Percentiles rank a stretch among this genome's conserved stretches.
These are phyloP conservation scores for Aphodius sticticus DNA, from an alignment of 2,888 invertebrate species.

Conservation along the genomic window DNA sequence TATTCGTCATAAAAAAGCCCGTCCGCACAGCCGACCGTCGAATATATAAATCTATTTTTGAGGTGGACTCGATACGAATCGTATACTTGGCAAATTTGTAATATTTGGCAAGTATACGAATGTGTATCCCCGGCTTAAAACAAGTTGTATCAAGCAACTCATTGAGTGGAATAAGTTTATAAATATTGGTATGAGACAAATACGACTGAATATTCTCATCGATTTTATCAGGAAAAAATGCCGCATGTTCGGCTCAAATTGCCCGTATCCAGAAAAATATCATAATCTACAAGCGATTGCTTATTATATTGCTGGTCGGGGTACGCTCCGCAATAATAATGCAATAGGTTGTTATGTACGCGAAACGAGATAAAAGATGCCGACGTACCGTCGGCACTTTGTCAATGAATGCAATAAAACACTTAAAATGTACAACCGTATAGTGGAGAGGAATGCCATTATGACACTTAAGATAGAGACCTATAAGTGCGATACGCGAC, in stretches of 20 bases:
- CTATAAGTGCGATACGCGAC: neutral
- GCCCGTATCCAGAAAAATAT: neutral
- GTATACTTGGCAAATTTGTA: too few species aligned
- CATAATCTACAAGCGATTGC: neutral
- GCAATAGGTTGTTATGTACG: neutral
- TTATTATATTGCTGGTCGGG: neutral
- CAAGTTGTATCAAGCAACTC: too few species aligned
- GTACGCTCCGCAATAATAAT: neutral
- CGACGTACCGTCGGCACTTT: neutral
- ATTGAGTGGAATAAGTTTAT: neutral
- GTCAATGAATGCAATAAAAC: neutral
- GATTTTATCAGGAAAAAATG: neutral
- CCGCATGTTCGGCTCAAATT: neutral
- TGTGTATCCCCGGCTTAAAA: too few species aligned
- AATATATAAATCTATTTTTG: too few species aligned
- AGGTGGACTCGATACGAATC: too few species aligned
- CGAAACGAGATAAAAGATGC: neutral
- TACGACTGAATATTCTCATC: neutral
- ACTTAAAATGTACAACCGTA: constrained; percentile 4
- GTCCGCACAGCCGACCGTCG: too few species aligned
- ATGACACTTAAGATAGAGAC: neutral
- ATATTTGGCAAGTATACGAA: too few species aligned
- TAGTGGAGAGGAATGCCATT: neutral
- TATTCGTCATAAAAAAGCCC: too few species aligned
- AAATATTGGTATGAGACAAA: neutral